Evolutionary conservation across 2,113 vertebrate genomes (phyloP).

Genomic region (western clawed frog (Xenopus tropicalis)): UCB_Xtro_10.0 CM004443.2:36810501-36811000

Average conservation of each 20-base stretch:
- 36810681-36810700: not conserved
- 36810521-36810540: not conserved
- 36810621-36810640: not conserved
- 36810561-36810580: slow-evolving; percentile 14
- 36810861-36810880: not conserved
- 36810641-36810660: not conserved
- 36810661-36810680: not conserved
- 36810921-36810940: no score
- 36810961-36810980: no score
- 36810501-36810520: no score
- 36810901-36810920: no score
- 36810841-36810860: slow-evolving; percentile 43
- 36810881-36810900: no score
- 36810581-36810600: slow-evolving; percentile 24
- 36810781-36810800: slow-evolving; percentile 63
- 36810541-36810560: slow-evolving; percentile 31
- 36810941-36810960: no score
- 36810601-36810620: not conserved
- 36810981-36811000: no score
- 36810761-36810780: not conserved
- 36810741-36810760: not conserved
- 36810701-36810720: not conserved
- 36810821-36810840: slow-evolving; percentile 59
- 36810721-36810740: slow-evolving; percentile 11
- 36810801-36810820: slow-evolving; percentile 66